These are phyloP conservation scores for Euphydryas editha DNA, from an alignment of 2,888 invertebrate species.

Conservation along the genomic window DNA sequence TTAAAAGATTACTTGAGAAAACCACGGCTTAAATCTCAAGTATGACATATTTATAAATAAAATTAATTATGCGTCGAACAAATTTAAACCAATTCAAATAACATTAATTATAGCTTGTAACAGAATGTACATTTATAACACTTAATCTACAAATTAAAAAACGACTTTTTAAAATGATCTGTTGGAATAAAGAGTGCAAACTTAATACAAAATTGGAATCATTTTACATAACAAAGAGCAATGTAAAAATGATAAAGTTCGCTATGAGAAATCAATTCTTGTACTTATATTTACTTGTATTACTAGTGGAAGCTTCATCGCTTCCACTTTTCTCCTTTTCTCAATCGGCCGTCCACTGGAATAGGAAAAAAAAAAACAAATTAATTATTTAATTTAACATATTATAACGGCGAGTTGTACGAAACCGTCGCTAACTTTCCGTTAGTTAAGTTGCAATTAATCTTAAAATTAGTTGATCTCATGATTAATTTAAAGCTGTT, in stretches of 20 bases:
- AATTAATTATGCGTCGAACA: not conserved
- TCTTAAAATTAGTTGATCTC: no score
- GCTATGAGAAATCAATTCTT: conserved; percentile 52
- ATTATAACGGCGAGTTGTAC: no score
- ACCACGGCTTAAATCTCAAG: not conserved
- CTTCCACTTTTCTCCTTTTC: conserved; percentile 54
- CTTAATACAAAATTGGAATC: not conserved
- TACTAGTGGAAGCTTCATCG: conserved; percentile 51
- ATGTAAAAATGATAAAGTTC: not conserved
- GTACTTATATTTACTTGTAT: conserved; percentile 61
- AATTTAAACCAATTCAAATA: not conserved
- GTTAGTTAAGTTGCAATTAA: no score
- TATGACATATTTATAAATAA: not conserved
- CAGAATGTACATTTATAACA: not conserved
- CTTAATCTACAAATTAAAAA: conserved; percentile 1
- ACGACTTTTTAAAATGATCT: not conserved
- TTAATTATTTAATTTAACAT: no score
- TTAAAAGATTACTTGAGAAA: not conserved
- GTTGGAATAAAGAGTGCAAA: not conserved
- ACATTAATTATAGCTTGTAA: not conserved
- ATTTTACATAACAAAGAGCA: not conserved
- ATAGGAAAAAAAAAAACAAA: conserved; percentile 29
- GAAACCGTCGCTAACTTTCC: no score
- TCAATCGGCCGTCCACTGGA: conserved; percentile 74
- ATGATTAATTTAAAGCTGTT: no score